phyloP scores from a whole-genome alignment of 2,888 invertebrate genomes.

The Temnothorax unifasciatus region DNA sequence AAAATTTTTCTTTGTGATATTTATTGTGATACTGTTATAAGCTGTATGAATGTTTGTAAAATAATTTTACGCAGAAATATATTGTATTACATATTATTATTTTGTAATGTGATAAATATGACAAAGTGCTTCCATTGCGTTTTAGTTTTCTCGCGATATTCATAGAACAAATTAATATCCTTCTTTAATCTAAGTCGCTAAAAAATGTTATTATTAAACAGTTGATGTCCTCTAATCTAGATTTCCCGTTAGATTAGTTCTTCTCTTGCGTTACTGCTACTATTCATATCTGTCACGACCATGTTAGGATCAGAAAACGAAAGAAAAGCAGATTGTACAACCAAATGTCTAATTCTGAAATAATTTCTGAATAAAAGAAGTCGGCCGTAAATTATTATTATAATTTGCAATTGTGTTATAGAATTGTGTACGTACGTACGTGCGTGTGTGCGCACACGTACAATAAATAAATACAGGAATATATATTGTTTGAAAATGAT shows the following conservation, averaged over 20 bases:
- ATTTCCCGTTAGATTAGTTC: not conserved
- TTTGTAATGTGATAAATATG: conserved; percentile 13
- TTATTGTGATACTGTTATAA: conserved; percentile 9
- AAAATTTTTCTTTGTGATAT: not conserved
- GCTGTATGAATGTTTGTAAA: conserved; percentile 16
- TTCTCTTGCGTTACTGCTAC: not conserved
- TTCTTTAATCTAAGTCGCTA: not conserved
- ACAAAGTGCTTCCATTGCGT: not conserved
- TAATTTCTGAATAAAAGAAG: not conserved
- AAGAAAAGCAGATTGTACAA: not conserved
- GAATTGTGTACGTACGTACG: not conserved
- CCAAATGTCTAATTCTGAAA: not conserved
- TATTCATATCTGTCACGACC: not conserved
- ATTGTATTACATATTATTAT: not conserved
- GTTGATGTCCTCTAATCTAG: not conserved
- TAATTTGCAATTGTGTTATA: not conserved
- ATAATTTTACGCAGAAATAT: not conserved
- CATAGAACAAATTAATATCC: not conserved
- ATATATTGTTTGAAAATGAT: not conserved
- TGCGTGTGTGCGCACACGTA: not conserved
- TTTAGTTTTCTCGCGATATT: not conserved
- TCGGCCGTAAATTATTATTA: not conserved
- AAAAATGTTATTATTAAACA: not conserved
- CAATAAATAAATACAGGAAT: not conserved
- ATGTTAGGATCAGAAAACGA: not conserved